A percentile compares a stretch with the other conserved stretches of the same genome.
Evolutionary conservation across 2,797 vertebrate genomes (phyloP).

Genomic region (Macropus fuliginosus): DNA sequence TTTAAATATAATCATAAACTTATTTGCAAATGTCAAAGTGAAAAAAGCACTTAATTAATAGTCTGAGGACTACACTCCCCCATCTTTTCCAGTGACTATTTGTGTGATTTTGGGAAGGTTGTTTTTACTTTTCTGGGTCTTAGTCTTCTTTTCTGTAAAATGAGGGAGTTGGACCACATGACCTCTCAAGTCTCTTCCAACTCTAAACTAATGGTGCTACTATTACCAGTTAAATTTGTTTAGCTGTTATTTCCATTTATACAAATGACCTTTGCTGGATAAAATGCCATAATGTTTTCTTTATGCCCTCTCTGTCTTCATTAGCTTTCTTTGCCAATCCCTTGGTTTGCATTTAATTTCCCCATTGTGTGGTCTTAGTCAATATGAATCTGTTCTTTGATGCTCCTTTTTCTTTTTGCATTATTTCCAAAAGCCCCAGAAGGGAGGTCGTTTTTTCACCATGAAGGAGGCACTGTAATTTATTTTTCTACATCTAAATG

Average conservation of each 20-base stretch:
- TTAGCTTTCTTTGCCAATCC: background rate
- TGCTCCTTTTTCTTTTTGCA: background rate
- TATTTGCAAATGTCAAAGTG: background rate
- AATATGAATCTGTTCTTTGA: background rate
- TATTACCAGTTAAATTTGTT: background rate
- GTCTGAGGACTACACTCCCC: background rate
- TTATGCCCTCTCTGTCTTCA: background rate
- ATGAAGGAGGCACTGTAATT: background rate
- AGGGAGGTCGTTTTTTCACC: background rate
- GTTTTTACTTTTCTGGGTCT: background rate
- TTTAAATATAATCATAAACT: background rate
- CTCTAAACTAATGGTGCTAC: background rate
- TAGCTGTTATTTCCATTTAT: background rate
- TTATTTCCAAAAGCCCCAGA: background rate
- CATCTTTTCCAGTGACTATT: background rate
- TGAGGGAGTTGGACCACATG: background rate
- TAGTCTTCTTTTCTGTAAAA: background rate
- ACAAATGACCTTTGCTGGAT: background rate
- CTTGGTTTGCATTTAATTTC: background rate
- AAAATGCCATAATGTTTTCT: background rate
- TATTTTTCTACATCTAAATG: background rate
- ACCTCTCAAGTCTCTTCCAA: background rate
- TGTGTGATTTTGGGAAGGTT: background rate
- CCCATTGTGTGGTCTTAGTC: background rate
- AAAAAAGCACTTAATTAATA: background rate